Evolutionary conservation across 2,113 vertebrate genomes (phyloP).

Genomic region (Upupa epops): DNA sequence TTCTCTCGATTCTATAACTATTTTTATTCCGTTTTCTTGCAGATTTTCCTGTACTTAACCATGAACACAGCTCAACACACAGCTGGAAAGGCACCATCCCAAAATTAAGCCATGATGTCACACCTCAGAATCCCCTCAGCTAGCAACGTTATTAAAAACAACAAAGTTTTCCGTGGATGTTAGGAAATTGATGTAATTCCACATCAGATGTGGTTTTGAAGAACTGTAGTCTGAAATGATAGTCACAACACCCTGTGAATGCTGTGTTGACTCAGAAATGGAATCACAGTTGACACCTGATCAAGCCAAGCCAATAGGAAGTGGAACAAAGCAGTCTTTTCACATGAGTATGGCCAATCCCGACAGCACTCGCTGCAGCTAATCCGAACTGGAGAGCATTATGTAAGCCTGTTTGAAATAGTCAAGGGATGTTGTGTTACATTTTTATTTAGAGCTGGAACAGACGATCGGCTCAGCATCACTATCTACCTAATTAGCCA

Average conservation of each 20-base stretch:
- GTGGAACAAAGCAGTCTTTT: neutral
- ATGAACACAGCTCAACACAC: neutral
- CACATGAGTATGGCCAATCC: constrained; percentile 6
- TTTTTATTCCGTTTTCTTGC: neutral
- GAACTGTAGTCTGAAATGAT: neutral
- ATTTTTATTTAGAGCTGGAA: constrained; percentile 69
- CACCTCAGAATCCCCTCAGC: neutral
- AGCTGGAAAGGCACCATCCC: neutral
- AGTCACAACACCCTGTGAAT: neutral
- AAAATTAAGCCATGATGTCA: neutral
- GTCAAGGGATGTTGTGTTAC: constrained; percentile 42
- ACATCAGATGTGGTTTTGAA: neutral
- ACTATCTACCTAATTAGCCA: constrained; percentile 55
- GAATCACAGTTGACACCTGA: neutral
- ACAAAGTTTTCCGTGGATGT: neutral
- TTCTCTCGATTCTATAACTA: neutral
- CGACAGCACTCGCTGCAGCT: neutral
- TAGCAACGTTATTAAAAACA: neutral
- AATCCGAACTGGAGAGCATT: constrained; percentile 34
- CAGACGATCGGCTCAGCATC: constrained; percentile 25
- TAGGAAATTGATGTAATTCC: neutral
- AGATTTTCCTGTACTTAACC: neutral
- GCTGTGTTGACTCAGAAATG: neutral
- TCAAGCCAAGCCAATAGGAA: neutral
- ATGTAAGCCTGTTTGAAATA: constrained; percentile 47